These are phyloP conservation scores for Cynodonichthys magdalenae DNA, from an alignment of 2,797 vertebrate genomes.

Conservation along the genomic window DNA sequence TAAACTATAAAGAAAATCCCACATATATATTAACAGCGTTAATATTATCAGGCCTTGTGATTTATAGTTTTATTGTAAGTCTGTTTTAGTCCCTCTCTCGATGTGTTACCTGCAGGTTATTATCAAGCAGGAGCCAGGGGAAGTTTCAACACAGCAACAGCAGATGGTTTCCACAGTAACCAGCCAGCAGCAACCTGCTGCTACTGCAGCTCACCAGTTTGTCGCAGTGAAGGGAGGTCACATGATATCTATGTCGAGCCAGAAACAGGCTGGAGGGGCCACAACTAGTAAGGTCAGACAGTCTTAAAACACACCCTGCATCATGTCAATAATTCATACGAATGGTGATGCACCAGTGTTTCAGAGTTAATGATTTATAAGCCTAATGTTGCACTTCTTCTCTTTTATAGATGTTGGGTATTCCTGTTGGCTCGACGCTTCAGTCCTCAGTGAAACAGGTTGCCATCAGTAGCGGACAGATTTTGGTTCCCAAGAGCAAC, in stretches of 20 bases:
- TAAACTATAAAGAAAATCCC: background rate
- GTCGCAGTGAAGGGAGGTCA: slow-evolving; percentile 96
- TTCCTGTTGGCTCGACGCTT: slow-evolving; percentile 90
- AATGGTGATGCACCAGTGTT: background rate
- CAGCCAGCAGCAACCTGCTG: slow-evolving; percentile 81
- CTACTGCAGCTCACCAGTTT: slow-evolving; percentile 87
- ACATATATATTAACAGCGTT: background rate
- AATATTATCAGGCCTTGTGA: slow-evolving; percentile 6
- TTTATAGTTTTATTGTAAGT: background rate
- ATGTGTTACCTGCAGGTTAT: slow-evolving; percentile 85
- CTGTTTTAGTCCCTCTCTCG: background rate
- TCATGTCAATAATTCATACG: background rate
- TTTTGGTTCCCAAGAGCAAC: slow-evolving; percentile 93
- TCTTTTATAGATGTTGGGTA: slow-evolving; percentile 87
- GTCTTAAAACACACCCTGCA: slow-evolving; percentile 2
- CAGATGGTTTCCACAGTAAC: slow-evolving; percentile 80
- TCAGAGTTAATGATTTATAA: background rate
- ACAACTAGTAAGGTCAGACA: slow-evolving; percentile 86
- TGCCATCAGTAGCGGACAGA: slow-evolving; percentile 94
- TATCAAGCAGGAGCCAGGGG: slow-evolving; percentile 97
- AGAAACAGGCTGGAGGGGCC: slow-evolving; percentile 85
- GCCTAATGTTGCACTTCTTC: background rate
- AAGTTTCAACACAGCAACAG: slow-evolving; percentile 86
- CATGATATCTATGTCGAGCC: slow-evolving; percentile 93
- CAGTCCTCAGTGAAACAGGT: slow-evolving; percentile 95